Evolutionary conservation across 2,888 invertebrate genomes (phyloP), one percentile per base, ranked within the genome.

Genomic region (Drosophila austrosaltans): DNA sequence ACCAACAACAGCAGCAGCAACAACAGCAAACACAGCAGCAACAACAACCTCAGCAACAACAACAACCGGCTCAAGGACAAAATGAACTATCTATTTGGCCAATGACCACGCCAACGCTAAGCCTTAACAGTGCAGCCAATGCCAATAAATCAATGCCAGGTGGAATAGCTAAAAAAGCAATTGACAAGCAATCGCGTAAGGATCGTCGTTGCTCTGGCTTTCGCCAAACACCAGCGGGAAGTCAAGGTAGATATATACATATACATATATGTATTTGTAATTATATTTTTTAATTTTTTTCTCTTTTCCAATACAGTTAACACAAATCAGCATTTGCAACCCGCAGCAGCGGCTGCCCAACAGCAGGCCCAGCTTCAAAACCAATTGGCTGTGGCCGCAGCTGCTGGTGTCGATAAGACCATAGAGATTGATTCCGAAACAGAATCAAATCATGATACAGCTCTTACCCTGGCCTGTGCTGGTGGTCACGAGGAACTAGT

Each of bases 371-470:
- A 89, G 65, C 82, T 91, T 16, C 90, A 91, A 58, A 91, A 91
- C 72, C 87, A 88, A 30, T 48, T 89, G 20, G 83, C 89, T 12
- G 77, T 78, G 4, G 79, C 83, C 22, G 89, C 91, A 76, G 93
- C 93, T 66, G 89, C 86, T 22, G 93, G 94, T 76, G 94, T 95
- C 79, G 95, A 95, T 91, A 95, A 95, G 81, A 95, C 95, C 81
- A 96, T 98, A 94, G 98, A 99, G 92, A 96, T 99, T 77, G 98
- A 99, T 93, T 98, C 98, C 6, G 98, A 98, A 93, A 99, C 99
- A 0, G 99, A 99, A 93, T 98, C 97, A 88, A 99, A 99, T 94
- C 98, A 98, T 93, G 99, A 99, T 93, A 99, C 99, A 3, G 99
- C 99, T 64, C 94, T 99, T 67, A 99, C 99, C 40, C 94, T 99